Conservation (phyloP, 2,888 invertebrate species). For the Drosophila mimetica region DNA sequence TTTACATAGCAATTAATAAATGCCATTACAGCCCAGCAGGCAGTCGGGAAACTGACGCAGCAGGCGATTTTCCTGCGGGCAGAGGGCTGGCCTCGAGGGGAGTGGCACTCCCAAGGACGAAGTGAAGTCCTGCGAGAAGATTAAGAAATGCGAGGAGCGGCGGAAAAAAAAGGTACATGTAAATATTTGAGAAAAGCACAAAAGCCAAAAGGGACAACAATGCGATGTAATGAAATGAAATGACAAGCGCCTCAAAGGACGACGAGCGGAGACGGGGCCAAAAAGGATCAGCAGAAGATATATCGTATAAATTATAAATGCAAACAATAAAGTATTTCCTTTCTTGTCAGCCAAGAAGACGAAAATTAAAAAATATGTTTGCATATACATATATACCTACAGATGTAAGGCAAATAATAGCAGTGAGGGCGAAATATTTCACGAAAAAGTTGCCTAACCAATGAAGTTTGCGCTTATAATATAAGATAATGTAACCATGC, state of each 20-base stretch:
- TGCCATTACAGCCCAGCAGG: constrained; percentile 52
- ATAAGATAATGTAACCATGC: too few species aligned
- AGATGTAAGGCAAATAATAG: not conserved
- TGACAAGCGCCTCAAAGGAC: constrained; percentile 63
- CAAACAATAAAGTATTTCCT: constrained; percentile 46
- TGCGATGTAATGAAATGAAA: constrained; percentile 73
- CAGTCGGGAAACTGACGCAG: constrained; percentile 45
- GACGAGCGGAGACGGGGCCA: constrained; percentile 9
- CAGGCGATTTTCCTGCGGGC: constrained; percentile 21
- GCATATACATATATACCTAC: too few species aligned
- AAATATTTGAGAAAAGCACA: constrained; percentile 69
- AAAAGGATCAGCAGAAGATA: constrained; percentile 34
- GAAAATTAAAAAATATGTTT: constrained; percentile 42
- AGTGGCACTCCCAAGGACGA: not conserved
- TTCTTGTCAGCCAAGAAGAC: constrained; percentile 33
- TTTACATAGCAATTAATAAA: constrained; percentile 74
- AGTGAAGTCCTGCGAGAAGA: not conserved
- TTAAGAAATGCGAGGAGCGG: constrained; percentile 15
- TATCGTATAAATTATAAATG: constrained; percentile 51
- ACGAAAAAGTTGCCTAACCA: not conserved
- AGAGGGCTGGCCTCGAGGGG: not conserved
- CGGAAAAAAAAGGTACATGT: constrained; percentile 58
- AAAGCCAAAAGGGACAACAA: constrained; percentile 67
- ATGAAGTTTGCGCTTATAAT: too few species aligned
- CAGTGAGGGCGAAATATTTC: not conserved